Conservation (phyloP, 2,797 vertebrate species). For the Peromyscus aztecus region DNA sequence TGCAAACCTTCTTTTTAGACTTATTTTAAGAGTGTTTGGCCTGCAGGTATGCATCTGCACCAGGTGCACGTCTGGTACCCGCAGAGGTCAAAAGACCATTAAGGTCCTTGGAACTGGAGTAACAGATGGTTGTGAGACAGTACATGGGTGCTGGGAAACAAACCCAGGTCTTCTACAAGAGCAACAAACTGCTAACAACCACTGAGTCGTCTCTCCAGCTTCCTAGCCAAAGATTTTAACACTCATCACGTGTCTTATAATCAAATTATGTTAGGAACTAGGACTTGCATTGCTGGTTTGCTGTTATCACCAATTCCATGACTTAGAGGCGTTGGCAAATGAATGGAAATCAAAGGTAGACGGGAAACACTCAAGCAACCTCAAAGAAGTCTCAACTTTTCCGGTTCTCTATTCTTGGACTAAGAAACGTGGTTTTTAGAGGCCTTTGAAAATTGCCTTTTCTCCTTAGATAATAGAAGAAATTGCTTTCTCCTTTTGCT, state of each 20-base stretch:
- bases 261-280: slow-evolving; percentile 40
- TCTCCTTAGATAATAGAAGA: slow-evolving; percentile 33
- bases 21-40: neutral
- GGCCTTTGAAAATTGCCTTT: slow-evolving; percentile 51
- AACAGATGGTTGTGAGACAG: neutral
- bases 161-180: neutral
- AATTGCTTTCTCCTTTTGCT: slow-evolving; percentile 11
- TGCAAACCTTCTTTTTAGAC: neutral
- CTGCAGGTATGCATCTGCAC: neutral
- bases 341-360: neutral
- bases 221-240: neutral
- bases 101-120: neutral
- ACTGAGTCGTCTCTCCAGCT: neutral
- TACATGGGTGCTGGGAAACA: neutral
- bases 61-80: too few species aligned
- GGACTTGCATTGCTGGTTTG: neutral
- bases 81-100: neutral
- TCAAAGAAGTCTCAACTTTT: neutral
- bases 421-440: neutral
- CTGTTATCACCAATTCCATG: neutral
- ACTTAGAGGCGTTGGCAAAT: neutral
- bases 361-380: neutral
- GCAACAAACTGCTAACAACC: neutral
- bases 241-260: neutral
- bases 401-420: neutral